Evolutionary conservation across 2,797 vertebrate genomes (phyloP).

Genomic region (Micrastur ruficollis): DNA sequence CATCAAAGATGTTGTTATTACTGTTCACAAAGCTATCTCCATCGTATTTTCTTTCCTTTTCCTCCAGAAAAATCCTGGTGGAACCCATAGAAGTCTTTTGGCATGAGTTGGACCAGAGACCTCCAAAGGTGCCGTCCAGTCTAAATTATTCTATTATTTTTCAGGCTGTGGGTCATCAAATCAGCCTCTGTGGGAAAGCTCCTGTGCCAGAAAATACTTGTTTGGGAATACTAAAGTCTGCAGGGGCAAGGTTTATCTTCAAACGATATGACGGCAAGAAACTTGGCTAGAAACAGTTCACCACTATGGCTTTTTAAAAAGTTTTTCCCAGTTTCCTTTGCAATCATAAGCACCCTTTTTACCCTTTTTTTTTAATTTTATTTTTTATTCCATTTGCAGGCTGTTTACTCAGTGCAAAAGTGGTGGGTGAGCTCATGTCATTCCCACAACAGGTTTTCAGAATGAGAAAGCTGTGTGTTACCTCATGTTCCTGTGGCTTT

Average conservation of each 20-base stretch:
- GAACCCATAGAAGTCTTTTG: background rate
- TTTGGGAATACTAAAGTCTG: background rate
- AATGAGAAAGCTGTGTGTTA: conserved; percentile 27
- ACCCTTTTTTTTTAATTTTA: background rate
- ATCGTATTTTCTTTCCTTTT: background rate
- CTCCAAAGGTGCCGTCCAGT: background rate
- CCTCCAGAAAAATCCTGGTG: background rate
- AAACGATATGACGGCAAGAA: background rate
- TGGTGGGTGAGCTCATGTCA: conserved; percentile 20
- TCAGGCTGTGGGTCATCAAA: background rate
- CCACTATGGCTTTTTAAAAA: background rate
- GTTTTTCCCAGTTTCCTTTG: background rate
- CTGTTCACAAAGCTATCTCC: background rate
- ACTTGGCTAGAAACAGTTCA: background rate
- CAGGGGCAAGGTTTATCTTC: background rate
- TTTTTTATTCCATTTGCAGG: background rate
- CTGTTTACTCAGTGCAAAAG: conserved; percentile 20
- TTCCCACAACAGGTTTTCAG: conserved; percentile 14
- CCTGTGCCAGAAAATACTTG: background rate
- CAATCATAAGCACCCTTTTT: background rate
- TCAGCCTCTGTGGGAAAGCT: background rate
- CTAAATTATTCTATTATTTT: background rate
- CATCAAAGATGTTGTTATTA: background rate
- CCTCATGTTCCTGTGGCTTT: conserved; percentile 28
- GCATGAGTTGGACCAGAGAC: background rate